Evolutionary conservation across 2,113 vertebrate species (phyloP).

Genomic region (Nannospalax galili): DNA sequence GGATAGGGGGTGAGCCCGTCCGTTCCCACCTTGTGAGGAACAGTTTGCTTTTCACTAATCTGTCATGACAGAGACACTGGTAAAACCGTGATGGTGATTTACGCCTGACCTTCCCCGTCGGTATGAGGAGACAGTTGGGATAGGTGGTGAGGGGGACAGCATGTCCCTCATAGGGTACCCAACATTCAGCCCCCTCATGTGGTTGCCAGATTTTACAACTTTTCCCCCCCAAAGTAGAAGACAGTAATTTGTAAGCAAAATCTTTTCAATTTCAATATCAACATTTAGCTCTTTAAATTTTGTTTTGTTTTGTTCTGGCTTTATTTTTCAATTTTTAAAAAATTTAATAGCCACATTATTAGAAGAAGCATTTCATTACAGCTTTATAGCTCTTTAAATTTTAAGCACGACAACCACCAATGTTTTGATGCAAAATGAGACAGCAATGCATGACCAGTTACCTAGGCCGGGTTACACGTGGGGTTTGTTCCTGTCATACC

Average conservation of each 20-base stretch:
- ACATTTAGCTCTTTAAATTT: not conserved
- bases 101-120: not conserved
- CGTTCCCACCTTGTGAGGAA: not conserved
- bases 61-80: not conserved
- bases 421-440: not conserved
- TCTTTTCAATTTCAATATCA: not conserved
- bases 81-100: not conserved
- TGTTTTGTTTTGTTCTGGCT: too few species aligned
- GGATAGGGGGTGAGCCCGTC: not conserved
- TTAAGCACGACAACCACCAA: not conserved
- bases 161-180: rapidly evolving
- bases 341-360: too few species aligned
- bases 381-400: not conserved
- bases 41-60: not conserved
- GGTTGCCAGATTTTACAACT: not conserved
- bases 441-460: not conserved
- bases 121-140: not conserved
- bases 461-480: not conserved
- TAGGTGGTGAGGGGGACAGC: not conserved
- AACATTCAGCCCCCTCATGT: not conserved
- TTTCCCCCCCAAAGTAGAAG: not conserved
- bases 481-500: too few species aligned
- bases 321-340: too few species aligned
- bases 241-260: not conserved
- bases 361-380: too few species aligned